Evolutionary conservation across 2,888 invertebrate species (phyloP), one percentile per base, ranked within the genome.

Genomic region (Sesamia inferens): DNA sequence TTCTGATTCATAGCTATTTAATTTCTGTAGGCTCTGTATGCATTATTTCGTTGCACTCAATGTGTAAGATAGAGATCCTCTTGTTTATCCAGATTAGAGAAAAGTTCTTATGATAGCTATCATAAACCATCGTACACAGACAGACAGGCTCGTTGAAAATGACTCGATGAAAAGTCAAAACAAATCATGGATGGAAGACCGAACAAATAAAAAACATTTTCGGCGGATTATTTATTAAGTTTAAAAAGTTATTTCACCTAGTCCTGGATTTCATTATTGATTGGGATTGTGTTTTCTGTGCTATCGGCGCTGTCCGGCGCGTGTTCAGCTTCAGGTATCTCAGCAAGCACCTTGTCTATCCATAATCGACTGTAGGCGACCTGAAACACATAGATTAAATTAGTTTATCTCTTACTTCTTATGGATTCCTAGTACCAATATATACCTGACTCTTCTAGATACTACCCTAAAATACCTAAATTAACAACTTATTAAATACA

Each of bases 321-420:
- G 0, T 82, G 89, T 1, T 93, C 91, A 44, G 22, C 22, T 54
- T 62, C 75, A 0, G 86, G 67, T 10, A 81, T 64, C 13, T 91
- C 92, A 24, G 78, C 85, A 19, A 95, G 74, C 5, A 94, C 85
- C 74, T 90, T 91, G 76, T 94, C 93, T 14, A 96, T 94, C 96
- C 96, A 96, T 5, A 79, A 10, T 19, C 95, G 89, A 70, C 95
- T 95, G 84, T 92, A 93, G 0, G 96, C 92, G 0, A 96, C 92
- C 95, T 96, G 89, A 47, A 81, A 61, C 68, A 51, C n/a, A 64
- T 51, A 58, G 13, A 68, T 55, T 8, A 11, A 61, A 55, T 73
- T 31, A 64, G 19, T 55, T 44, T 24, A 74, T 51, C 31, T 75
- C 63, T 66, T 57, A 22, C 44, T 44, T 57, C 7, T 69, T 69